phyloP scores from a whole-genome alignment of 2,797 vertebrate species.

The Babyrousa celebensis region DNA sequence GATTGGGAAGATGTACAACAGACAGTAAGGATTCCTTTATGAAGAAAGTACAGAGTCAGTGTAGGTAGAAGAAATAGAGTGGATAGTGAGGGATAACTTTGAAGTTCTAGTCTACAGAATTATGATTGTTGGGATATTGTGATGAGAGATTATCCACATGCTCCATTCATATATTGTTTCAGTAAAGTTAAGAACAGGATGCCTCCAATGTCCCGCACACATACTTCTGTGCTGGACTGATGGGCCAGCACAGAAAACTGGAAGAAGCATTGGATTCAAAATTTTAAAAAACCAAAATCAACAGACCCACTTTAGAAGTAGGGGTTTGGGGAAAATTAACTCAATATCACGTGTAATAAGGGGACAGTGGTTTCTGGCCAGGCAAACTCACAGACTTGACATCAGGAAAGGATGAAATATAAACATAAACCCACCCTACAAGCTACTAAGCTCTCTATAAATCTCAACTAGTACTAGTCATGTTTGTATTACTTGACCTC shows the following conservation, averaged over 20 bases:
- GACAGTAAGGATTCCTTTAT: neutral
- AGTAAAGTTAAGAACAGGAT: neutral
- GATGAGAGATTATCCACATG: neutral
- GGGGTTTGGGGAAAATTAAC: neutral
- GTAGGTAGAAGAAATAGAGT: neutral
- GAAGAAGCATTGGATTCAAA: neutral
- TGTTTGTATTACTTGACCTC: constrained; percentile 27
- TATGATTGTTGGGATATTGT: neutral
- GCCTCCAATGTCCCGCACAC: accelerated
- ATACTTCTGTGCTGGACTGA: too few relatives aligned
- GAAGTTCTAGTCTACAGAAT: neutral
- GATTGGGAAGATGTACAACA: neutral
- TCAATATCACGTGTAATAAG: neutral
- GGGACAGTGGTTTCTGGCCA: neutral
- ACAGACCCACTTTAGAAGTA: neutral
- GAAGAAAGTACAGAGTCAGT: neutral
- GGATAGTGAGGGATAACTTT: neutral
- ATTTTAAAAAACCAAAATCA: neutral
- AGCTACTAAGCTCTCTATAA: neutral
- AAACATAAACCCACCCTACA: neutral
- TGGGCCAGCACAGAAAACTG: neutral
- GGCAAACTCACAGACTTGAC: neutral
- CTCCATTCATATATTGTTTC: neutral
- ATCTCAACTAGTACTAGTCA: neutral
- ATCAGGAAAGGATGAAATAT: neutral